Conservation (phyloP, 53 echinoderm and acorn worm species). For the Echinometra lucunter region DNA sequence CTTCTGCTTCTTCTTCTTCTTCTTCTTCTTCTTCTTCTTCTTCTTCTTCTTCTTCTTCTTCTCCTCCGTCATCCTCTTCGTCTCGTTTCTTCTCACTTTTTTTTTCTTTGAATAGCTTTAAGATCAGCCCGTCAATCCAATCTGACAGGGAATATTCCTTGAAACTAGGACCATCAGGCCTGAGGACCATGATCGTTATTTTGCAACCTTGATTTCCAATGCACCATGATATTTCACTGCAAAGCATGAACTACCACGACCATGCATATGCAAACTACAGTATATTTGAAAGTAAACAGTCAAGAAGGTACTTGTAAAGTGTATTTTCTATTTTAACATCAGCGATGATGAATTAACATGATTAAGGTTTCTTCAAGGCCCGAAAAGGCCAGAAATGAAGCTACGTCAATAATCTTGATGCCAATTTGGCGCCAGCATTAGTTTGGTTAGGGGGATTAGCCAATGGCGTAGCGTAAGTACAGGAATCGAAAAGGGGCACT, state of each 20-base stretch:
- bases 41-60: constrained; percentile 27
- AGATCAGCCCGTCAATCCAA: neutral
- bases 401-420: neutral
- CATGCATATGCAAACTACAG: neutral
- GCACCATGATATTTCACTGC: neutral
- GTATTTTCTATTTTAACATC: neutral
- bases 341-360: neutral
- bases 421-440: too few relatives aligned
- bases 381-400: neutral
- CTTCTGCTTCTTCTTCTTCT: neutral
- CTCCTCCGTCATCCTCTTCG: neutral
- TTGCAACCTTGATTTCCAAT: neutral
- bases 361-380: too few relatives aligned
- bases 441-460: too few relatives aligned
- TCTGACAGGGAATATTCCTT: neutral
- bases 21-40: constrained; percentile 56
- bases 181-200: neutral
- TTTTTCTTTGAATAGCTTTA: too few relatives aligned
- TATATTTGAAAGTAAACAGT: neutral
- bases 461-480: too few relatives aligned
- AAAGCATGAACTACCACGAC: neutral
- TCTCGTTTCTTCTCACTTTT: neutral
- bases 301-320: neutral
- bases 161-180: neutral
- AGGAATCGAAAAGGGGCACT: too few relatives aligned